phyloP scores from a whole-genome alignment of 2,797 vertebrate genomes.

The Cuniculus paca region DNA sequence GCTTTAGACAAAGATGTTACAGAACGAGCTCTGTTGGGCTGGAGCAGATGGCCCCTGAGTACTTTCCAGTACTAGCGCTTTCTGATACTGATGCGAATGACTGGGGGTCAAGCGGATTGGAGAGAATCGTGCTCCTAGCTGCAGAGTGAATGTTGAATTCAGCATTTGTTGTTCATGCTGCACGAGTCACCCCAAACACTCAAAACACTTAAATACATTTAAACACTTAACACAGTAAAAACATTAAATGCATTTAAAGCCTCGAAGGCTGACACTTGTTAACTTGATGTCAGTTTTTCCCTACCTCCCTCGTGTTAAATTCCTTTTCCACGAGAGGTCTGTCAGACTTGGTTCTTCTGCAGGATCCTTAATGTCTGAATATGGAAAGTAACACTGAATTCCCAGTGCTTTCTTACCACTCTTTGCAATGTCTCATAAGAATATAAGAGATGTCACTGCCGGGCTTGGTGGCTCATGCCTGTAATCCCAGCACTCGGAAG shows the following conservation, averaged over 20 bases:
- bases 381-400: neutral
- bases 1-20: neutral
- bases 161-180: neutral
- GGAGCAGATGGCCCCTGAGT: neutral
- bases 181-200: neutral
- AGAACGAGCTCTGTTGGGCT: neutral
- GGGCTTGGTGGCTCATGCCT: no score
- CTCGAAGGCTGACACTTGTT: neutral
- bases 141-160: neutral
- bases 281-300: neutral
- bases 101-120: neutral
- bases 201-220: neutral
- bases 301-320: neutral
- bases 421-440: neutral
- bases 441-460: neutral
- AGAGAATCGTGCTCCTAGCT: neutral
- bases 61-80: neutral
- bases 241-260: neutral
- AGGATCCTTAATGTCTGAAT: neutral
- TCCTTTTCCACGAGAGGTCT: neutral
- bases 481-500: no score
- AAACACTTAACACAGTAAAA: neutral
- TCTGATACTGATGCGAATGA: neutral
- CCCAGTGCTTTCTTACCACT: neutral
- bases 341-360: neutral